Evolutionary conservation across 2,888 invertebrate species (phyloP).

Genomic region (Odontomyia ornata): DNA sequence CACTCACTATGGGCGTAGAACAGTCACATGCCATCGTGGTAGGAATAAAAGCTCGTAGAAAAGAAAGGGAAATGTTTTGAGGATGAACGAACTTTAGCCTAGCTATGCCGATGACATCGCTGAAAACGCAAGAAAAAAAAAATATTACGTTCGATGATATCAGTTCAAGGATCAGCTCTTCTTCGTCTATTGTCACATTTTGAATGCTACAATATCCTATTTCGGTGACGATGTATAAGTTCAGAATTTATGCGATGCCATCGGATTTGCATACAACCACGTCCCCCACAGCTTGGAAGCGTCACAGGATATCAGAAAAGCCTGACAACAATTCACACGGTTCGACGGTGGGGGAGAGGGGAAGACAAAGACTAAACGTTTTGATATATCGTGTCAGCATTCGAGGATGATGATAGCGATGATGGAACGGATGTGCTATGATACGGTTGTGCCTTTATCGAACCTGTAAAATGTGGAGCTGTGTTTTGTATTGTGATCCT

Average conservation of each 20-base stretch:
- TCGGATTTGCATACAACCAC: conserved; percentile 38
- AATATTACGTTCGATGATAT: conserved; percentile 9
- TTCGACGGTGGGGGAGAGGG: no score
- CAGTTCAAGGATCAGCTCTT: conserved; percentile 25
- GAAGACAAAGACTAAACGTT: not conserved
- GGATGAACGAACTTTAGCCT: not conserved
- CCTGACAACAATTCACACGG: not conserved
- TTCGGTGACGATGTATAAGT: conserved; percentile 18
- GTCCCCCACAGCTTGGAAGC: not conserved
- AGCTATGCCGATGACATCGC: not conserved
- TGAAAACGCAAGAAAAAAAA: not conserved
- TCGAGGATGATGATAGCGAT: conserved; percentile 27
- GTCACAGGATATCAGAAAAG: conserved; percentile 32
- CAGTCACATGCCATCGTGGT: not conserved
- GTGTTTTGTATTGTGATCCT: conserved; percentile 25
- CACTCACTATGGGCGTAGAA: not conserved
- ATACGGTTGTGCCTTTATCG: not conserved
- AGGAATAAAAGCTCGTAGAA: not conserved
- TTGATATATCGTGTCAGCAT: conserved; percentile 10
- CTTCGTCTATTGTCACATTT: conserved; percentile 38
- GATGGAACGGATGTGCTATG: conserved; percentile 9
- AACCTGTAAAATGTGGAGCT: not conserved
- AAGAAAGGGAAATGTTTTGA: not conserved
- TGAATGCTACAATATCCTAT: conserved; percentile 33
- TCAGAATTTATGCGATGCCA: conserved; percentile 42